Evolutionary conservation across 2,888 invertebrate species (phyloP), one percentile per base, ranked within the genome.

Genomic region (Stramonita haemastoma): DNA sequence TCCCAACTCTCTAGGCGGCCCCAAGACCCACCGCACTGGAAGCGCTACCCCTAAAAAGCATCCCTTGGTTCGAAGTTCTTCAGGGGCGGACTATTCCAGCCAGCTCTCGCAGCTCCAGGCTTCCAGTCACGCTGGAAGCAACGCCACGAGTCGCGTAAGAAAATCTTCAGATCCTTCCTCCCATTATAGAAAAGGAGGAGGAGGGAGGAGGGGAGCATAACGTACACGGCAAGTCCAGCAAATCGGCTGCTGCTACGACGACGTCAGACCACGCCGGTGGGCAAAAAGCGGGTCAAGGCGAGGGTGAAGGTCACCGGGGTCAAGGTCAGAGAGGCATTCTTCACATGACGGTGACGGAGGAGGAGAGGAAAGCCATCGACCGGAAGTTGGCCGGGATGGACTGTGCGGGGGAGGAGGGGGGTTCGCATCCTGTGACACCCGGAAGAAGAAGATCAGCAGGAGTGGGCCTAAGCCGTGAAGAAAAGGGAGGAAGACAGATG

Each of bases 281-380:
- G 36, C 17, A 84, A 4, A 84, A 56, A 84, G 15, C 26, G 84
- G 60, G 85, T 60, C 57, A 60, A n/a, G 85, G 85, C 29, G 0
- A 87, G 1, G 70, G n/a, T 6, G 36, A 73, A 73, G 87, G 79
- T 56, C 34, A 56, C 13, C n/a, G 32, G 32, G 56, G 84, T 84
- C 73, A 87, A 17, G 77, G 46, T 87, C 56, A 22, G 6, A 46
- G 57, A 46, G 87, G 87, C 13, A 87, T 87, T 32, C 29, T 79
- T 56, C 29, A 79, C 32, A 29, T 87, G 87, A 79, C 46, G 22
- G 13, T 87, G 87, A 79, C 56, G n/a, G 79, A 87, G 79, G 87
- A 87, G 87, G 87, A 87, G 29, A 46, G 32, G 56, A 77, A 70
- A 57, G 34, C n/a, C 36, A 87, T 87, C 32, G 87, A 87, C 79